Evolutionary conservation across 2,113 vertebrate genomes (phyloP), one percentile per base, ranked within the genome.

Genomic region (Periophthalmus modestus): DNA sequence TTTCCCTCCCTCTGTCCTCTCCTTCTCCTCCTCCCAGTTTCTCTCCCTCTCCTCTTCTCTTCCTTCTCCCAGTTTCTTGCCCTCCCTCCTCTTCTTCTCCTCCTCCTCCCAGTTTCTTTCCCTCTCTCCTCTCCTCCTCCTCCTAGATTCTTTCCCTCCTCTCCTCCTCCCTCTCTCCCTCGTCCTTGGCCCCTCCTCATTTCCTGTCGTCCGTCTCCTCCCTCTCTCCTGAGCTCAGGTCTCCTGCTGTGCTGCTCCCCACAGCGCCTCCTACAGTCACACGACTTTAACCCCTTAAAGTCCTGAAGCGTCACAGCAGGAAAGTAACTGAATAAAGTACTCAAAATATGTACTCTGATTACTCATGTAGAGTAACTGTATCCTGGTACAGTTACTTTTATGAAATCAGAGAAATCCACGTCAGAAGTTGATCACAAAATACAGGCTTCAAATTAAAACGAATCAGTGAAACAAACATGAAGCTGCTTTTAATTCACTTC

Each of bases 191-290:
- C 68, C 73, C 79, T 82, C 71, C 76, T 70, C 78, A 73, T 82
- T 83, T 80, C 76, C 82, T 78, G 71, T 77, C 68, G 77, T 82
- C 82, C 82, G 78, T 80, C 81, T 82, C 75, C 68, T 66, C 76
- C 69, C 67, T 71, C 75, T 84, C 62, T 13, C 14, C 28, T 10
- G 21, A 23, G 21, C n/a, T 23, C 3, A 15, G 13, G 12, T 19
- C 59, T 16, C 59, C 59, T 34, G 59, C 59, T 62, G 59, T 16
- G 18, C 19, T 62, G 59, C 14, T 34, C 28, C 59, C 59, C 15
- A 18, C 1, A 5, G 15, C 16, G 18, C 59, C 24, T 62, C 59
- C 23, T 24, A 21, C 28, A 34, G 28, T 18, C 5, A 9, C 0
- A 19, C 34, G 28, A 3, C 28, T 62, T 62, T 62, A 62, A 61